A percentile compares a stretch with the other conserved stretches of the same genome.
These are phyloP conservation scores for Erythrocercus mccallii DNA, from an alignment of 2,113 vertebrate genomes.

Conservation along the genomic window DNA sequence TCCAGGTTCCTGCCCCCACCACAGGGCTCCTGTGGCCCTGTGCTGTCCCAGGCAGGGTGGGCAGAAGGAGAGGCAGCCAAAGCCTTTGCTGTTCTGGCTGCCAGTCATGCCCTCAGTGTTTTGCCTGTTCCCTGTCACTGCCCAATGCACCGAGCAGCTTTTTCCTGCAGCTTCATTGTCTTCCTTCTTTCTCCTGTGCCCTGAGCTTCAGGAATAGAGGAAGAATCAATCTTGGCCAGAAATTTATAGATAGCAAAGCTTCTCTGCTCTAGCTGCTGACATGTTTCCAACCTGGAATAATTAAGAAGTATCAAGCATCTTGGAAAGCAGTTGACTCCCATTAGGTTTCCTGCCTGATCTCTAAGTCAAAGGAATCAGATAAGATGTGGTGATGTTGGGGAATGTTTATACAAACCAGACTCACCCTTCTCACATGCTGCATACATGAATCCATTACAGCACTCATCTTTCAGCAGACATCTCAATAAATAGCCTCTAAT, in stretches of 20 bases:
- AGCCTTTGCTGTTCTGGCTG: background rate
- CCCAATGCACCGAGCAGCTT: rapidly evolving
- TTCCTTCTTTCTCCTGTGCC: background rate
- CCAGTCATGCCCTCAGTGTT: rapidly evolving
- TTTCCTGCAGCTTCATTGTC: background rate
- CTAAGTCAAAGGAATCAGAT: slow-evolving; percentile 16
- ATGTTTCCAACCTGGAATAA: slow-evolving; percentile 26
- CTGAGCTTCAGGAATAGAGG: background rate
- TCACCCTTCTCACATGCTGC: background rate
- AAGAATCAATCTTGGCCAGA: background rate
- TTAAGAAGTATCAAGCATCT: slow-evolving; percentile 10
- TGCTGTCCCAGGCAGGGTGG: rapidly evolving
- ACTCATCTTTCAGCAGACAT: background rate
- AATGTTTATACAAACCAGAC: slow-evolving; percentile 6
- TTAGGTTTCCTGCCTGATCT: slow-evolving; percentile 12
- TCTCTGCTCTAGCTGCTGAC: background rate
- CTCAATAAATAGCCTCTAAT: background rate
- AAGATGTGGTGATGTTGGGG: background rate
- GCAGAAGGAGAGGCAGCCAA: background rate
- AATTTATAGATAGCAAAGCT: background rate
- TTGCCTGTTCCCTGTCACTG: background rate
- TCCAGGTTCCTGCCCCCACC: rapidly evolving
- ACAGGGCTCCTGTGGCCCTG: rapidly evolving
- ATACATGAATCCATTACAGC: background rate
- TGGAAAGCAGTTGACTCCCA: slow-evolving; percentile 17